Base-by-base conservation (phyloP, 2,888 invertebrate genomes). In the Argyresthia goedartella region DNA sequence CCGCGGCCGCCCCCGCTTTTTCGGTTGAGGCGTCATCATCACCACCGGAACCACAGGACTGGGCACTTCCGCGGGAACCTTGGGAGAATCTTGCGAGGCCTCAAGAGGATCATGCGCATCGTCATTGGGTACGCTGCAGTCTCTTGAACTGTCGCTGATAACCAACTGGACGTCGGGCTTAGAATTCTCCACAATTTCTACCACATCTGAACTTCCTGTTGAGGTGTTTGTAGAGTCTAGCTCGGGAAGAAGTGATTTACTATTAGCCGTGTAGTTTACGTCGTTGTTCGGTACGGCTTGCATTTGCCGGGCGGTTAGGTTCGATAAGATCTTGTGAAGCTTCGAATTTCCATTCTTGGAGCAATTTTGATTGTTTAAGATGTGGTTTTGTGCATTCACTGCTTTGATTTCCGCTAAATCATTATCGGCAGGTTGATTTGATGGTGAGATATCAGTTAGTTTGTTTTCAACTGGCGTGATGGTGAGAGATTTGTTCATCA, bases 341-440 rank as follows among this genome's bases (percentile, higher is more conserved):
- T 86, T 86, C 1, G 87, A 86, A 61, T 85, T 86, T n/a, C 87
- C 87, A 69, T 87, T 87, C 62, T 87, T 87, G 11, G 87, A 75
- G 64, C 80, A 78, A 57, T 81, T 85, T 59, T 85, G 81, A 59
- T 81, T 86, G 60, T 81, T 82, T 53, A 82, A 60, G 34, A 81
- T 57, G 41, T 76, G 65, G 62, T 81, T 80, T 25, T 6, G 25
- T 25, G 25, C 25, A 25, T 25, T 25, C 25, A 25, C 25, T 25
- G 25, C 2, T 6, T 25, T 25, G 25, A 25, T 25, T 25, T 25
- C 25, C 25, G 25, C 25, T 25, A 25, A 25, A 25, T 25, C 25
- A 25, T 25, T 6, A 25, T 25, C 25, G 25, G 25, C 25, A 25
- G 25, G 25, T 25, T 25, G 25, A 25, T 6, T 2, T 2, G 25